phyloP scores from a whole-genome alignment of 2,888 invertebrate genomes.

The Ypsolopha sequella region DNA sequence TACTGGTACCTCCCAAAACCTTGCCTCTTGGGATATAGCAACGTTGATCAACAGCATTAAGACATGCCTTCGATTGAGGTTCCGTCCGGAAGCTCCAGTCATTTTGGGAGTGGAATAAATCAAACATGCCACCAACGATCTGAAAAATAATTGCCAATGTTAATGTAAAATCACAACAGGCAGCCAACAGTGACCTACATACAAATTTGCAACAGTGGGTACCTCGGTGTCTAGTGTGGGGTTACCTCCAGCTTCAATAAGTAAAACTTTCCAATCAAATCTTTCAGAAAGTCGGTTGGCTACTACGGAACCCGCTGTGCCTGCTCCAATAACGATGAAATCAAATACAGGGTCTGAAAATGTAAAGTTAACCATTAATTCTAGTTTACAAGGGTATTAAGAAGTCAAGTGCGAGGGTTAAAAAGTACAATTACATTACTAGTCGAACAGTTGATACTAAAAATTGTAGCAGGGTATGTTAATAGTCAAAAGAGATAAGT shows the following conservation, averaged over 20 bases:
- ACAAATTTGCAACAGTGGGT: background rate
- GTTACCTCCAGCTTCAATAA: background rate
- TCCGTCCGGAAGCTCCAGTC: conserved; percentile 89
- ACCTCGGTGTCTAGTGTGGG: background rate
- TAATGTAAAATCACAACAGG: background rate
- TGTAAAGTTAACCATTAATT: background rate
- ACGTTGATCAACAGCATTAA: conserved; percentile 67
- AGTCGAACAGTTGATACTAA: too few relatives aligned
- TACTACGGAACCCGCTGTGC: background rate
- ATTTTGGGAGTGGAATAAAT: conserved; percentile 27
- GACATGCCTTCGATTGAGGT: conserved; percentile 76
- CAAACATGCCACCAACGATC: conserved; percentile 11
- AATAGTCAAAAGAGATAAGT: too few relatives aligned
- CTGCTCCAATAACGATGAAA: background rate
- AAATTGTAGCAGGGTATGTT: too few relatives aligned
- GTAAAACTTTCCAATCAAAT: background rate
- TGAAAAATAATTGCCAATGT: conserved; percentile 6
- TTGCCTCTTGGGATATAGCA: conserved; percentile 76
- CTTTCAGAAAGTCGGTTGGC: background rate
- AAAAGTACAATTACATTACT: too few relatives aligned
- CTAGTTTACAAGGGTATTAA: too few relatives aligned
- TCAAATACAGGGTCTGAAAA: background rate
- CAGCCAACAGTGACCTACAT: background rate
- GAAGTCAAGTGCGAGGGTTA: too few relatives aligned
- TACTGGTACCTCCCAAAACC: conserved; percentile 71